Evolutionary conservation across 2,113 vertebrate genomes (phyloP), one percentile per base, ranked within the genome.

Genomic region (Lepidothrix coronata): DNA sequence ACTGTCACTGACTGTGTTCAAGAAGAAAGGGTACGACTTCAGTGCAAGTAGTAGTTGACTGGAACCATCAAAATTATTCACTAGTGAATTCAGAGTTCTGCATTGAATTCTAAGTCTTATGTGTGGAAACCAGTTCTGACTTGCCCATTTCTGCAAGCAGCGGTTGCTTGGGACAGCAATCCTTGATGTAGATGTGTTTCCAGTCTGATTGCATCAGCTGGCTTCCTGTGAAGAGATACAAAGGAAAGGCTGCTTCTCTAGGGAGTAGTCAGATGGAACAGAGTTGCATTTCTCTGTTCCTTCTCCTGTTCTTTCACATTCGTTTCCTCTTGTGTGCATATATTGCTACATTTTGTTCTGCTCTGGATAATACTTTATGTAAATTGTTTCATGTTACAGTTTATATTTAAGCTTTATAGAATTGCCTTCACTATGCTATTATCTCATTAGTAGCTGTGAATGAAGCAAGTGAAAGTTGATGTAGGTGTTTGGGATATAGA

Each of bases 181-280:
- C 15, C 43, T 43, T 59, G 31, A 37, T 44, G 52, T 33, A 41
- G 43, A 7, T 57, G 57, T 62, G 51, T 84, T 80, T 84, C 77
- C 76, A 89, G 81, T 79, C 72, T 33, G 12, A 49, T 49, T 76
- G 58, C 43, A 20, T 79, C 67, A 68, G 31, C 63, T 30, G 35
- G 7, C 62, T 73, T 59, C 81, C 39, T 46, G 2, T 67, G 83
- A 35, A 35, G 2, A 5, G 72, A 51, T 55, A 33, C 0, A 0
- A 20, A 52, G 55, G 35, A 51, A 49, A 52, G 24, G 22, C 39
- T 66, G 43, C 35, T 82, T 88, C 49, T 57, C 61, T 12, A 44
- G 66, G 37, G 63, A 72, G 21, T 21, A 4, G 61, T 68, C 37
- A 23, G 41, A 27, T 55, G 87, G 46, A 83, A 20, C 9, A 35